Base-by-base conservation (phyloP, 2,797 vertebrate genomes). In the Sebastes trivittatus region DNA sequence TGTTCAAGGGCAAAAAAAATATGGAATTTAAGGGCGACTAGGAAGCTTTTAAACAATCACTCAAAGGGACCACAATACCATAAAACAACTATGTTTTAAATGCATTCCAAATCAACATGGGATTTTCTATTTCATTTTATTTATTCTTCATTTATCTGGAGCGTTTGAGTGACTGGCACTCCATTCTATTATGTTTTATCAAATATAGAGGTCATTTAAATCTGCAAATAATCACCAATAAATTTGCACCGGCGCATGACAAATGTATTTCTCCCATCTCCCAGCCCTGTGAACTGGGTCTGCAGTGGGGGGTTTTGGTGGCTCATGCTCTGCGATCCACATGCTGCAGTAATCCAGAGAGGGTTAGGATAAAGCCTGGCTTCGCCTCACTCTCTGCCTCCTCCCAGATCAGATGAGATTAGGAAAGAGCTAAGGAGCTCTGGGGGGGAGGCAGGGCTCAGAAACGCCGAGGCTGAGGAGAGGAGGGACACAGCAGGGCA, bases 341-440 rank as follows among this genome's bases (percentile, higher is more conserved):
- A 86, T 84, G 88, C 88, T 86, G 83, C 82, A 86, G 66, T 93
- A 92, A 94, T 93, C 93, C 86, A 81, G 80, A 59, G 86, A 81
- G 89, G 83, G 89, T 91, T 90, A 89, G 78, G 34, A 80, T 92
- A 89, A 93, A 92, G 88, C 73, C 84, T 42, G 78, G 88, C 84
- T 89, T 89, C 74, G 60, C 82, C 88, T 88, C 88, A 69, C 88
- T 83, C 87, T 82, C 87, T 92, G 82, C 85, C 92, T 91, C 92
- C 93, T 90, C 91, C 86, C 87, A 87, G 93, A 90, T 93, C 91
- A 86, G 88, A 91, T 91, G 85, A 92, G 94, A 94, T 94, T 95
- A 94, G 88, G 79, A 78, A 70, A 78, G 82, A 65, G 84, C 79
- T 91, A 85, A 91, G 89, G 89, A 86, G 87, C 88, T 91, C 87